Conservation (phyloP, 2,888 invertebrate genomes). For the Copidosoma aretas region DNA sequence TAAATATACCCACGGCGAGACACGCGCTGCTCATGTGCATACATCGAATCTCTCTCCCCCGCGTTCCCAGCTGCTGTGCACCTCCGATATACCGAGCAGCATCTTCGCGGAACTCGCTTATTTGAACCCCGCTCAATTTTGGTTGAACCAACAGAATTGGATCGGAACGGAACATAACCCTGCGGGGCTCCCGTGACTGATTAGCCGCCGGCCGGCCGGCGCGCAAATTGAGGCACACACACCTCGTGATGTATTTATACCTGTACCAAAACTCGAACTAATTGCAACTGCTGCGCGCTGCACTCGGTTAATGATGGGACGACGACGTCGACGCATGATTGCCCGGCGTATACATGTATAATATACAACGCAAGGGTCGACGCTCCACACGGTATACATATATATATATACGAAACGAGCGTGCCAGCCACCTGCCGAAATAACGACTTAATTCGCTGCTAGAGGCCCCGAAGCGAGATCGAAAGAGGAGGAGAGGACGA, state of each 20-base stretch:
- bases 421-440: slow-evolving; percentile 55
- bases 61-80: too few relatives aligned
- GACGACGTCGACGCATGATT: too few relatives aligned
- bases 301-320: too few relatives aligned
- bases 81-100: background rate
- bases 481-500: slow-evolving; percentile 14
- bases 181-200: background rate
- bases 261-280: too few relatives aligned
- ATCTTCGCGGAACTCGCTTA: slow-evolving; percentile 38
- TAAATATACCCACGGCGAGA: too few relatives aligned
- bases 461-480: slow-evolving; percentile 9
- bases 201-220: background rate
- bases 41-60: background rate
- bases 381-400: slow-evolving; percentile 3
- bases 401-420: slow-evolving; percentile 6
- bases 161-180: too few relatives aligned
- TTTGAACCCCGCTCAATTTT: background rate
- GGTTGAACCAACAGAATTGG: background rate
- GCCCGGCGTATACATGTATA: background rate
- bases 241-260: too few relatives aligned
- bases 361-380: slow-evolving; percentile 1
- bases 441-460: slow-evolving; percentile 57
- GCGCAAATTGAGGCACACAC: too few relatives aligned
- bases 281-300: too few relatives aligned
- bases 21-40: background rate